Evolutionary conservation across 2,888 invertebrate genomes (phyloP), one percentile per base, ranked within the genome.

Genomic region (Hermaeophaga mercurialis): DNA sequence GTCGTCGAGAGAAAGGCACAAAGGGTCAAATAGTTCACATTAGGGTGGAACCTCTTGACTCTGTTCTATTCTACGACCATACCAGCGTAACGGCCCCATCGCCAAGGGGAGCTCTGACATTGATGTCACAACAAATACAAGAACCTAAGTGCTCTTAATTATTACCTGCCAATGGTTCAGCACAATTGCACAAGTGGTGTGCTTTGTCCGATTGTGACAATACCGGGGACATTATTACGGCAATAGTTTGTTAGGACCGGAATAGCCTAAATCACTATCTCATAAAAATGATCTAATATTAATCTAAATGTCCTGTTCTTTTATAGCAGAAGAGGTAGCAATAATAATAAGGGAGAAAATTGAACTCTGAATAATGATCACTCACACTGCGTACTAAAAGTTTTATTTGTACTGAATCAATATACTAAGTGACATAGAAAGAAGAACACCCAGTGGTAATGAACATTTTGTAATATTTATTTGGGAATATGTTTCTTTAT

Each of bases 121-220:
- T 67, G 70, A 72, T 72, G 72, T 73, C 73, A 73, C 73, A 73
- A 73, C 73, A 73, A 72, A 73, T 71, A 72, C 72, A 72, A 60
- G 59, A 56, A 60, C 62, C 48, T 64, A 66, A 64, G 64, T 58
- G 66, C 59, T 54, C 62, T 54, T 68, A 70, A 72, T 73, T 74
- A 74, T 74, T 74, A 74, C 74, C 74, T 74, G 74, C 74, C 74
- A 73, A 73, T 73, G 66, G 59, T 52, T 56, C 50, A 57, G 65
- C 55, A 70, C 70, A 70, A 72, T 72, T 68, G 72, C 66, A 61
- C 70, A 71, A 72, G 72, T 71, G 71, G 68, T 56, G 61, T 55
- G 65, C 64, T 68, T 72, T 72, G 70, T 71, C 55, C 63, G 54
- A 57, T 18, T 45, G 26, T 26, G 45, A 46, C 45, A 46, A 46